Conservation (phyloP, 1,140 invertebrate genomes). For the Xylocopa sonorina region DNA sequence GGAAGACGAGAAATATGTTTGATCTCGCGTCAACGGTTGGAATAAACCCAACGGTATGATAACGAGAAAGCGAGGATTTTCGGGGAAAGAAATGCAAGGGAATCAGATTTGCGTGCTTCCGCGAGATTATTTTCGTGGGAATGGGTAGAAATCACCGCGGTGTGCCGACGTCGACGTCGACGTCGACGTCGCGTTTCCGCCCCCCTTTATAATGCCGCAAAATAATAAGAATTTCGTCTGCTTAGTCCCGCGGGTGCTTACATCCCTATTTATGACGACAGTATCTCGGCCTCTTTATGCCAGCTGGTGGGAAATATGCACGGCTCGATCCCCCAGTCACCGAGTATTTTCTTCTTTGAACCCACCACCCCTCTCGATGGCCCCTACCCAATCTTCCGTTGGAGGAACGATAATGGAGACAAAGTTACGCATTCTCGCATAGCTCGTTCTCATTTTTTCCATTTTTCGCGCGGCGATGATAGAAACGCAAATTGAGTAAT, state of each 20-base stretch:
- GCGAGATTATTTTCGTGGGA: slow-evolving; percentile 48
- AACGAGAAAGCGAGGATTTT: slow-evolving; percentile 13
- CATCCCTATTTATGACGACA: slow-evolving; percentile 62
- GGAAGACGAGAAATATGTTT: neutral
- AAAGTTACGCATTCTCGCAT: slow-evolving; percentile 8
- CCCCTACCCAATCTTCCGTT: slow-evolving; percentile 12
- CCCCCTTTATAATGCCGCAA: slow-evolving; percentile 27
- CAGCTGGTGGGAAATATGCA: slow-evolving; percentile 56
- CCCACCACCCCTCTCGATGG: too few relatives aligned
- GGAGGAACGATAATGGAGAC: slow-evolving; percentile 19
- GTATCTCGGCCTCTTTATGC: slow-evolving; percentile 59
- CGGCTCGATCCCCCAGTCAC: slow-evolving; percentile 43
- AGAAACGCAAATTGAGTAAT: neutral
- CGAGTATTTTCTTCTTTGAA: slow-evolving; percentile 41
- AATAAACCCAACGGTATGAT: slow-evolving; percentile 1
- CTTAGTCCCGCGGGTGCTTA: slow-evolving; percentile 50
- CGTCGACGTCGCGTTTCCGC: neutral
- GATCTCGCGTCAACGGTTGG: neutral
- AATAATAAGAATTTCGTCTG: slow-evolving; percentile 65
- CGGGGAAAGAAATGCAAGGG: slow-evolving; percentile 4
- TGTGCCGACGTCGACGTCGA: slow-evolving; percentile 19
- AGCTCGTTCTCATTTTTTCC: neutral
- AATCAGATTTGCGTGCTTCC: slow-evolving; percentile 40
- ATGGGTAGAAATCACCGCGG: slow-evolving; percentile 39
- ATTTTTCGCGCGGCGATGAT: slow-evolving; percentile 3